Evolutionary conservation across 2,888 invertebrate species (phyloP).

Genomic region (Caenorhabditis japonica): DNA sequence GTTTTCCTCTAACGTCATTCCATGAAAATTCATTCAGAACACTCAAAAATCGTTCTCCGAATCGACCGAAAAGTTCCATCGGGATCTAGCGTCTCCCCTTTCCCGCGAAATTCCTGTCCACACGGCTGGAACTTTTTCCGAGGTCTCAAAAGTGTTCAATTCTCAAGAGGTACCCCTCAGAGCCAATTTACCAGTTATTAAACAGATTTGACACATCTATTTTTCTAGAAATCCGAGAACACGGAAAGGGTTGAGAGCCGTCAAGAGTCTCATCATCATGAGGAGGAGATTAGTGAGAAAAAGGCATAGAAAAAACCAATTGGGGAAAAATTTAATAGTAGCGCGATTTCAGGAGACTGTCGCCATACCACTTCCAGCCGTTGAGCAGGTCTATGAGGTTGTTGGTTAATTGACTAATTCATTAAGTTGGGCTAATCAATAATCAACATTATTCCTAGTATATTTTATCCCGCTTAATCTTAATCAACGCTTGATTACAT

Average conservation of each 20-base stretch:
- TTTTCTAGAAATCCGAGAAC: not conserved
- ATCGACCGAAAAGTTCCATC: conserved; percentile 36
- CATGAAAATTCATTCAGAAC: no score
- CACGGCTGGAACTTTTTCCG: conserved; percentile 31
- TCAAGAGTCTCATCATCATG: conserved; percentile 18
- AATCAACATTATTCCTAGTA: no score
- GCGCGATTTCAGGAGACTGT: conserved; percentile 37
- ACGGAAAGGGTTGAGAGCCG: conserved; percentile 2
- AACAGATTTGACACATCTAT: not conserved
- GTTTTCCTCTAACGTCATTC: no score
- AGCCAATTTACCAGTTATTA: not conserved
- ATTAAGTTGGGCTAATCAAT: no score
- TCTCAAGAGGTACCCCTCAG: conserved; percentile 25
- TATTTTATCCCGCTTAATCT: no score
- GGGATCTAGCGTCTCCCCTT: conserved; percentile 42
- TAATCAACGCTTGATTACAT: no score
- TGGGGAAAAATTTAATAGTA: not conserved
- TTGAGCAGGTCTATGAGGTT: conserved; percentile 39
- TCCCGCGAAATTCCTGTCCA: conserved; percentile 27
- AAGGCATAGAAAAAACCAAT: conserved; percentile 6
- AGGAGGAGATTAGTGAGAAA: conserved; percentile 13
- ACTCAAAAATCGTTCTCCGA: conserved; percentile 37
- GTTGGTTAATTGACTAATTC: conserved; percentile 9
- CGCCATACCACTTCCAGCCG: conserved; percentile 35
- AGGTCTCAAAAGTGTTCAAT: conserved; percentile 39